These are phyloP conservation scores for Corythornis vintsioides DNA, from an alignment of 2,113 vertebrate species.

Conservation along the genomic window DNA sequence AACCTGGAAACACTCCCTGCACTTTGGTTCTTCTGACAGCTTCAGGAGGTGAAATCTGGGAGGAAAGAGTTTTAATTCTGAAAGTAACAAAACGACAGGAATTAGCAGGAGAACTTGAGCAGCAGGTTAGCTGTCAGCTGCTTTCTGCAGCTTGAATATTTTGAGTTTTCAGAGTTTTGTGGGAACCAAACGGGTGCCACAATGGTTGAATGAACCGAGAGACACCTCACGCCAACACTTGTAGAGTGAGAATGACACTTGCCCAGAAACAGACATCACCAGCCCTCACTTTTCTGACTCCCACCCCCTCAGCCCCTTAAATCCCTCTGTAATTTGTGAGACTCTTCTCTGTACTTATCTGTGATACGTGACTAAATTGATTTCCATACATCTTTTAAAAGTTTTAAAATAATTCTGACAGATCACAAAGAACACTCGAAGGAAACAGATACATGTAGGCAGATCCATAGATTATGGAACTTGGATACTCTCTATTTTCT, in stretches of 20 bases:
- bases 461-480: background rate
- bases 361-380: conserved; percentile 14
- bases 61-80: background rate
- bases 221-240: conserved; percentile 15
- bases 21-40: background rate
- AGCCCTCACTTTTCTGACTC: conserved; percentile 16
- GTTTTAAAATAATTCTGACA: conserved; percentile 50
- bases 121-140: background rate
- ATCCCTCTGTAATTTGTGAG: conserved; percentile 17
- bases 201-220: conserved; percentile 24
- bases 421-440: conserved; percentile 34
- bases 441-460: background rate
- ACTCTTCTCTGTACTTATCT: conserved; percentile 10
- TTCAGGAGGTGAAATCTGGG: background rate
- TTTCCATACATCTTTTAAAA: conserved; percentile 11
- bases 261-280: background rate
- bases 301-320: background rate
- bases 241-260: conserved; percentile 14
- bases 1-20: background rate
- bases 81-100: background rate
- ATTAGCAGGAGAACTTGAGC: background rate
- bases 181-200: background rate
- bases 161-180: background rate
- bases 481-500: conserved; percentile 2
- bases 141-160: background rate